Conservation (phyloP, 2,113 vertebrate species). For the Eurypyga helias region DNA sequence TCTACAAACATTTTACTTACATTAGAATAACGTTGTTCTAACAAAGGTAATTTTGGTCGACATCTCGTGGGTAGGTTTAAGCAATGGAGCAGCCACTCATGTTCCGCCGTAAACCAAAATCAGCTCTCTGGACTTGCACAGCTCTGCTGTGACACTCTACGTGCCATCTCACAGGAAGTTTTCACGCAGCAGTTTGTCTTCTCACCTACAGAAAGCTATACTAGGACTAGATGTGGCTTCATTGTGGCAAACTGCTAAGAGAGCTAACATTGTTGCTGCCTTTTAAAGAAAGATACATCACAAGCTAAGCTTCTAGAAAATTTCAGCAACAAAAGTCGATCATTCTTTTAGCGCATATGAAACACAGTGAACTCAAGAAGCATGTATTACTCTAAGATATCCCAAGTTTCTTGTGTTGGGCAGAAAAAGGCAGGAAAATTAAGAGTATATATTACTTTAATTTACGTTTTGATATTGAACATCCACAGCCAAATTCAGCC, state of each 20-base stretch:
- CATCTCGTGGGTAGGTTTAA: neutral
- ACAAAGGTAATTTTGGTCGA: neutral
- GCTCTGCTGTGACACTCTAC: neutral
- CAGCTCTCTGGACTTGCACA: neutral
- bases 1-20: neutral
- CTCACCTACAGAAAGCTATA: neutral
- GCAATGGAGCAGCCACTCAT: neutral
- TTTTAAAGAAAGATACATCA: neutral
- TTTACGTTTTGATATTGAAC: neutral
- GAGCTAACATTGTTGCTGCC: neutral
- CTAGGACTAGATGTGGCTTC: neutral
- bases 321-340: neutral
- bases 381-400: rapidly evolving
- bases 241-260: neutral
- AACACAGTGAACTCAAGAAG: neutral
- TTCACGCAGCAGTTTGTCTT: neutral
- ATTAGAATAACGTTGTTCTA: neutral
- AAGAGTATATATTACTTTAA: neutral
- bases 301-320: neutral
- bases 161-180: neutral
- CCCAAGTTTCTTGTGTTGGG: neutral
- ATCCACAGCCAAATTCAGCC: constrained; percentile 19
- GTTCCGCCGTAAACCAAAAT: neutral
- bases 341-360: neutral
- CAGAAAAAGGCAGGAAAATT: neutral